Conservation (phyloP, 1,140 invertebrate genomes). For the Drosophila malerkotliana region DNA sequence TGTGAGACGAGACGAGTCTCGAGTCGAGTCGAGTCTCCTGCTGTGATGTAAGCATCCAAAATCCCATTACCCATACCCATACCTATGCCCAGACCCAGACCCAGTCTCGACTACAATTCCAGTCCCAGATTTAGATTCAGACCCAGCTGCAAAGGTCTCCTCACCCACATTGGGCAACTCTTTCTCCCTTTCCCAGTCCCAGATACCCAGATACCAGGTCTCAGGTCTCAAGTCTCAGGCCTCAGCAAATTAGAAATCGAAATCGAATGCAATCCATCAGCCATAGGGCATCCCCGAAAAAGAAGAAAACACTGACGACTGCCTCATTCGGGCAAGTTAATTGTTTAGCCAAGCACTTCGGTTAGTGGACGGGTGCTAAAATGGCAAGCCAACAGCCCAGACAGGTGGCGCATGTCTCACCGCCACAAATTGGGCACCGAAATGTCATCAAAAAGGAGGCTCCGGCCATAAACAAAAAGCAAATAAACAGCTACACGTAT, state of each 20-base stretch:
- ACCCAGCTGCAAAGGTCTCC: constrained; percentile 43
- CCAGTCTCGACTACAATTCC: constrained; percentile 23
- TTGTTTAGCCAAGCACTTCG: constrained; percentile 51
- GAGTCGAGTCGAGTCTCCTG: constrained; percentile 49
- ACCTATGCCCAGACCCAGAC: constrained; percentile 1
- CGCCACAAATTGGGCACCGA: constrained; percentile 42
- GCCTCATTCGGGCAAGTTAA: constrained; percentile 42
- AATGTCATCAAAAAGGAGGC: constrained; percentile 47
- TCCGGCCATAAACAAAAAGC: constrained; percentile 9
- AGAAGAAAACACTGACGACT: neutral
- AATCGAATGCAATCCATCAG: constrained; percentile 41
- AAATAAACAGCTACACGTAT: constrained; percentile 4
- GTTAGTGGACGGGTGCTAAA: constrained; percentile 60
- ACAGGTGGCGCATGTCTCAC: constrained; percentile 58
- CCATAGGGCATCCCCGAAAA: constrained; percentile 37
- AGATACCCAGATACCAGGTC: no score
- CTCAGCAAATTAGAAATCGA: constrained; percentile 44
- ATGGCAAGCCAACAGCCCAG: constrained; percentile 43
- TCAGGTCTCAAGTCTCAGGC: no score
- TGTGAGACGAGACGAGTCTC: constrained; percentile 42
- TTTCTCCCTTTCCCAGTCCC: neutral
- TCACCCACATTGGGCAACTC: constrained; percentile 38
- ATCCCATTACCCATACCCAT: constrained; percentile 18
- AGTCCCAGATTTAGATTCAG: constrained; percentile 25
- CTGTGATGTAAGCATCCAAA: constrained; percentile 68